Conservation (phyloP, 2,113 vertebrate species). For the Chascanopsetta lugubris region DNA sequence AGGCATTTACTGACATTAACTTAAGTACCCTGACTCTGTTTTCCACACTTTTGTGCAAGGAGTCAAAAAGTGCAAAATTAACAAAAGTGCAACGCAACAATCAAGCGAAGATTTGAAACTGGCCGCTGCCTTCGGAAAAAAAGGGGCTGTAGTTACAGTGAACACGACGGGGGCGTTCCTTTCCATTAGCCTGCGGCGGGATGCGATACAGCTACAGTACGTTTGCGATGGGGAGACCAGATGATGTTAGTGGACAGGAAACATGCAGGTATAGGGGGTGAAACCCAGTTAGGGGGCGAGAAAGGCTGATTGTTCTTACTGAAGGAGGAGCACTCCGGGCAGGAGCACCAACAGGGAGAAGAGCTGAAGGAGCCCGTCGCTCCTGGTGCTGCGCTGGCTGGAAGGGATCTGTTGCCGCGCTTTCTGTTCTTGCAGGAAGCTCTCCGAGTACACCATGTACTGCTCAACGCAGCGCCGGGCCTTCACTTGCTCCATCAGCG, state of each 20-base stretch:
- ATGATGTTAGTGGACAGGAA: neutral
- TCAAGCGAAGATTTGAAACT: neutral
- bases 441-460: slow-evolving; percentile 70
- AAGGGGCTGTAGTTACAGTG: no score
- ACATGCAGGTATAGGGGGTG: slow-evolving; percentile 34
- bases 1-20: neutral
- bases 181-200: neutral
- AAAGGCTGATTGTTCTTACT: slow-evolving; percentile 50
- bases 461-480: slow-evolving; percentile 66
- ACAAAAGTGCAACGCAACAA: slow-evolving; percentile 18
- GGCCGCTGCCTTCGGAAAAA: no score
- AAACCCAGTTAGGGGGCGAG: slow-evolving; percentile 12
- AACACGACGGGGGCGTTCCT: no score
- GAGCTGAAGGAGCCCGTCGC: slow-evolving; percentile 50
- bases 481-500: slow-evolving; percentile 75
- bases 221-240: neutral
- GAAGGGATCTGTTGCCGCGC: slow-evolving; percentile 19
- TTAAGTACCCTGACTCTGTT: neutral
- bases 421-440: slow-evolving; percentile 66
- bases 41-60: slow-evolving; percentile 14
- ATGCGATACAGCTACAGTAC: slow-evolving; percentile 6
- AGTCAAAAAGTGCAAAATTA: neutral
- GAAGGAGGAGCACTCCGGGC: slow-evolving; percentile 73
- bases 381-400: slow-evolving; percentile 19
- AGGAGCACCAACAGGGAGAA: slow-evolving; percentile 59